Base-by-base conservation (phyloP, 2,113 vertebrate species). In the Microcebus tavaratra region DNA sequence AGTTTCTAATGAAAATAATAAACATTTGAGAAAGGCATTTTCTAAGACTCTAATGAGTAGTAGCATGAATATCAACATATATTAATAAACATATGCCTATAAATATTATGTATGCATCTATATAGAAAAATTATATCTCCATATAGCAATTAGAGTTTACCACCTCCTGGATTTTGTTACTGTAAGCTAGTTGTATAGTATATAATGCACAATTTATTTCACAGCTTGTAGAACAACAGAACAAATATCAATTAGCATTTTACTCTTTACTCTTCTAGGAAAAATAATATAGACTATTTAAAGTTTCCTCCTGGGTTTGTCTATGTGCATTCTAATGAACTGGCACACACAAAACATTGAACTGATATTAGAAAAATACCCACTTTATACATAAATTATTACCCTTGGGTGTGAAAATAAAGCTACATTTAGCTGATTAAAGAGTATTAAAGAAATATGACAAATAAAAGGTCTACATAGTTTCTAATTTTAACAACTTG, bases 231-330 rank as follows among this genome's bases (percentile, higher is more conserved):
- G 89, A 97, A 92, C 68, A 98, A 97, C 86, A 94, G 94, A 96
- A 82, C 97, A 98, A 98, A 98, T 97, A 98, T 98, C 97, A 98
- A 98, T 98, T 98, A 98, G 23, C 90, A 98, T 98, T 98, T 98
- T 98, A 96, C 18, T 97, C 65, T 94, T 98, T 96, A 86, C 39
- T 95, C 55, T 81, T 98, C 96, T 94, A 95, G 92, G 63, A 97
- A 93, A 98, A 97, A 31, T 70, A 96, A 96, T 97, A 73, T 81
- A 96, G 84, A 97, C 15, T 88, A 76, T 93, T 98, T 95, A 94
- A 97, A 98, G 96, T 89, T 96, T 91, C 50, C 84, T 98, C 95
- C 88, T 86, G 90, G 23, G 34, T 96, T 98, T 98, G 36, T 53
- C 18, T 94, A 4, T 94, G n/a, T 97, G 86, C 95, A 96, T 87